Conservation (phyloP, 2,113 vertebrate species). For the Cebus imitator region DNA sequence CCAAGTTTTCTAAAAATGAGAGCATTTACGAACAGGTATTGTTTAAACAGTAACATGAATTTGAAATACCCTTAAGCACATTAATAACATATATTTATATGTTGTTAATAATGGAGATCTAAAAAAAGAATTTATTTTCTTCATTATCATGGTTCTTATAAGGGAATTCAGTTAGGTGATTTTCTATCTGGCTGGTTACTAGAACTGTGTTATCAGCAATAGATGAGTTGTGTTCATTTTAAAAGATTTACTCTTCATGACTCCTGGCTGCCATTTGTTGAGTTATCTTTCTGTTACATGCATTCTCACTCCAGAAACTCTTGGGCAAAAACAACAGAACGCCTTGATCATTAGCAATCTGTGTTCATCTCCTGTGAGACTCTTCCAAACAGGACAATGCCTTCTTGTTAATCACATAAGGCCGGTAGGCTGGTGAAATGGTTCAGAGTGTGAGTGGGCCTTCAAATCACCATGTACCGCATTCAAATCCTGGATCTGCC, state of each 20-base stretch:
- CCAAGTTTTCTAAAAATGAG: slow-evolving; percentile 21
- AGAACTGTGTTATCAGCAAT: neutral
- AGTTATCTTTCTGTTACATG: slow-evolving; percentile 5
- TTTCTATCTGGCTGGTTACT: neutral
- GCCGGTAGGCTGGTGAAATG: neutral
- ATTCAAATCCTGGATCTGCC: neutral
- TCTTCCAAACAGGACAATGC: neutral
- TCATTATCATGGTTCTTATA: slow-evolving; percentile 37
- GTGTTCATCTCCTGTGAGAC: neutral
- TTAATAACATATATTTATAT: slow-evolving; percentile 53
- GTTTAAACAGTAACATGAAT: slow-evolving; percentile 24
- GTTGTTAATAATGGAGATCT: slow-evolving; percentile 6
- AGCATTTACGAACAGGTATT: slow-evolving; percentile 10
- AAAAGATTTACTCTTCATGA: slow-evolving; percentile 18
- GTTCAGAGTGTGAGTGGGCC: neutral
- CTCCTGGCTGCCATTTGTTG: neutral
- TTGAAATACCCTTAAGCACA: slow-evolving; percentile 11
- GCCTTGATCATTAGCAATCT: neutral
- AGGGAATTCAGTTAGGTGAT: slow-evolving; percentile 28
- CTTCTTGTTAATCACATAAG: neutral
- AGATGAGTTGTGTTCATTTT: neutral
- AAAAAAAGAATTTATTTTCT: slow-evolving; percentile 38
- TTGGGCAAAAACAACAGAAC: neutral
- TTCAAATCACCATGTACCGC: neutral
- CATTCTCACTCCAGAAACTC: neutral